phyloP scores from a whole-genome alignment of 2,888 invertebrate genomes.

The Brenthis hecate region DNA sequence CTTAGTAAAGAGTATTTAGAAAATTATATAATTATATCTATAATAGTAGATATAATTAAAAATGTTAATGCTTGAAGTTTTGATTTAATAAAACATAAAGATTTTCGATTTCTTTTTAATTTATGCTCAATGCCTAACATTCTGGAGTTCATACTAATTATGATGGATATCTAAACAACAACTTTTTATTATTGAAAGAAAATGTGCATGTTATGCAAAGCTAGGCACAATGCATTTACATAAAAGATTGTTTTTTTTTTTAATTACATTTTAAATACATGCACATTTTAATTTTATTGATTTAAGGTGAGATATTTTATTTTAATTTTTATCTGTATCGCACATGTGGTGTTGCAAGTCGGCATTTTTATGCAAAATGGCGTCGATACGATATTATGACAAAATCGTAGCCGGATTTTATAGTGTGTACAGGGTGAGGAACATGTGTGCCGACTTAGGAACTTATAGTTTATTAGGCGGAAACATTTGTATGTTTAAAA shows the following conservation, averaged over 20 bases:
- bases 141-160: no score
- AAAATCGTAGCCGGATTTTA: constrained; percentile 71
- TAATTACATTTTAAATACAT: no score
- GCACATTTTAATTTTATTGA: no score
- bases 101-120: no score
- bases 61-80: background rate
- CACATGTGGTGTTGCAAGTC: constrained; percentile 43
- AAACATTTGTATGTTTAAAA: constrained; percentile 50
- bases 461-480: constrained; percentile 73
- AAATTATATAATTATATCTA: no score
- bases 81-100: background rate
- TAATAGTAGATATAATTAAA: no score
- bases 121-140: no score
- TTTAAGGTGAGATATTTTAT: background rate
- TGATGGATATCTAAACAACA: no score
- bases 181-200: no score
- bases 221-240: no score
- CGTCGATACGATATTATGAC: constrained; percentile 79
- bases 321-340: constrained; percentile 12
- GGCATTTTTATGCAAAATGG: constrained; percentile 66
- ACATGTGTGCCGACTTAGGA: constrained; percentile 73
- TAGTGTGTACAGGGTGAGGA: constrained; percentile 59
- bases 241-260: no score
- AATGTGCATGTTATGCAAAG: no score
- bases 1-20: background rate